Conservation (phyloP, 2,113 vertebrate species). For the Serilophus lunatus region DNA sequence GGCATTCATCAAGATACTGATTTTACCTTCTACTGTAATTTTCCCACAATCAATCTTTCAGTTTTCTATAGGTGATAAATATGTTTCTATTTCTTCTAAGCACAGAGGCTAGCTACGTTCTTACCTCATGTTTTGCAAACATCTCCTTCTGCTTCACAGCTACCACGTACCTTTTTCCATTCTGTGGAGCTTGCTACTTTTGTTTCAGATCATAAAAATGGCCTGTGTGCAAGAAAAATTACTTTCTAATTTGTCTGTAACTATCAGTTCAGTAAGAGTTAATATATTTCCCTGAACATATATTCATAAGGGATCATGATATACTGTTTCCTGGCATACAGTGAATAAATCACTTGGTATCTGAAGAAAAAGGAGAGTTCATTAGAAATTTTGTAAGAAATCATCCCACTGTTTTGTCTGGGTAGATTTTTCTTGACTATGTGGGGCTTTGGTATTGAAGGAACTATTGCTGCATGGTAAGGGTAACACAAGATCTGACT, state of each 20-base stretch:
- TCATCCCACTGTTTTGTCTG: background rate
- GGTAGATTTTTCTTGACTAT: background rate
- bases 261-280: background rate
- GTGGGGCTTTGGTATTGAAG: background rate
- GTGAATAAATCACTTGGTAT: background rate
- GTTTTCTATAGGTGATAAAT: background rate
- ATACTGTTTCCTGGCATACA: background rate
- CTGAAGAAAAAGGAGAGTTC: background rate
- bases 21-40: background rate
- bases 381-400: background rate
- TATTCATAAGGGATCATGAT: background rate
- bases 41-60: background rate
- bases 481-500: background rate
- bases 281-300: background rate
- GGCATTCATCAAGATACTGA: background rate
- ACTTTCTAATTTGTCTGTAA: background rate
- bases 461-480: background rate
- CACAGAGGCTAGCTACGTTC: background rate
- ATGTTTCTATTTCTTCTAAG: background rate
- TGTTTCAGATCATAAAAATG: background rate
- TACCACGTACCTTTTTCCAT: background rate
- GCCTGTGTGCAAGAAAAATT: background rate
- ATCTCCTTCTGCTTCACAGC: background rate
- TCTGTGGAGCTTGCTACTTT: background rate
- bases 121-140: background rate